Base-by-base conservation (phyloP, 2,797 vertebrate species). In the Rhynchotus rufescens region DNA sequence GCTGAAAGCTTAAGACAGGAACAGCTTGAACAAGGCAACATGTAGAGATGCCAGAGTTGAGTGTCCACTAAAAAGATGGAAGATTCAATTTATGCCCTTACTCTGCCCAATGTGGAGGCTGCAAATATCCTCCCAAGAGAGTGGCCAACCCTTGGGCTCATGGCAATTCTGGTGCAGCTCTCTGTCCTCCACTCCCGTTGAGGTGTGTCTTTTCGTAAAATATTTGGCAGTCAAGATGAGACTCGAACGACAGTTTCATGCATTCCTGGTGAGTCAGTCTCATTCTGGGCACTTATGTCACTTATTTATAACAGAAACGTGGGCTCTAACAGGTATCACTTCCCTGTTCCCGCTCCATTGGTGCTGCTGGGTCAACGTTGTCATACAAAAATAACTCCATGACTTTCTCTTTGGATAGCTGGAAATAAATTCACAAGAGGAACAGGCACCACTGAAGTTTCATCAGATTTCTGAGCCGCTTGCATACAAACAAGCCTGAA, bases 401-500 rank as follows among this genome's bases (percentile, higher is more conserved):
- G 14, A 51, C 30, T 83, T 51, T 79, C 59, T 60, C 1, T 79
- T 52, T 56, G 56, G 8, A n/a, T 51, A 73, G 25, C 47, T 72
- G 73, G 59, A 54, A 78, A 86, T 42, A 47, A 32, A 34, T 2
- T 1, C 3, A 16, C 1, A 12, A 60, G 51, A 17, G 36, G 21
- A 78, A 22, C 2, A 5, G 61, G 34, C 17, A 28, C 60, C 49
- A 10, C 30, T 23, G 65, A 66, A 64, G 52, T 90, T 94, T 85
- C 86, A 49, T 85, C 74, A 88, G 78, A 59, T 81, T 40, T 49
- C 30, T 77, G 57, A 90, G 84, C 65, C 19, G 14, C 89, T 96
- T 66, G 49, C 21, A 5, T 57, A 89, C 82, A 68, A 95, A 45
- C 96, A 80, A 88, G 96, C 91, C 89, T 82, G 91, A 95, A 84